Conservation (phyloP, 2,888 invertebrate species). For the Rapana venosa region DNA sequence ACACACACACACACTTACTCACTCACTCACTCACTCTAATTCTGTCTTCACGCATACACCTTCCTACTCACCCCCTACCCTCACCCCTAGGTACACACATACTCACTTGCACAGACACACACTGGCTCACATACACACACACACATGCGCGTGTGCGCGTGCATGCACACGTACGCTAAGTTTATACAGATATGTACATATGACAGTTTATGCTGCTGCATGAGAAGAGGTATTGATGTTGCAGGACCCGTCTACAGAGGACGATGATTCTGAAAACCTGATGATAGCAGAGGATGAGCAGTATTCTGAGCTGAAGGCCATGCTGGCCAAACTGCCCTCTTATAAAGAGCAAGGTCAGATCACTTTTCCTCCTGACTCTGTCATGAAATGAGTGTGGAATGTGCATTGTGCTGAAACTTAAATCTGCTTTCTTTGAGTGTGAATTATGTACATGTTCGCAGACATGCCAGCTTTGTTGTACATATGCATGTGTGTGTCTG, state of each 20-base stretch:
- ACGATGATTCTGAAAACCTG: constrained; percentile 32
- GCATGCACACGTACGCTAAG: background rate
- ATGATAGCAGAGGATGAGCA: constrained; percentile 46
- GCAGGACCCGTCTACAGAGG: constrained; percentile 38
- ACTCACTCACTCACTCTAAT: too few relatives aligned
- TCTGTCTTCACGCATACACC: too few relatives aligned
- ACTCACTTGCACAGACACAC: too few relatives aligned
- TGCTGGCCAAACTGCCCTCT: constrained; percentile 57
- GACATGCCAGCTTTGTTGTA: background rate
- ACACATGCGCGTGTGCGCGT: too few relatives aligned
- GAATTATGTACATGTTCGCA: background rate
- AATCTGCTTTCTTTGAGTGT: background rate
- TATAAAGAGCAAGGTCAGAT: constrained; percentile 51
- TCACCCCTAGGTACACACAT: too few relatives aligned
- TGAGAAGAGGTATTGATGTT: background rate
- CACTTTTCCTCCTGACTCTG: background rate
- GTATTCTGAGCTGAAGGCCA: constrained; percentile 59
- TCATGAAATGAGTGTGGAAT: too few relatives aligned
- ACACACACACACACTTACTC: too few relatives aligned
- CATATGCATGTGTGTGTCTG: too few relatives aligned
- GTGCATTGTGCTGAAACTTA: background rate
- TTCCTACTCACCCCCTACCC: too few relatives aligned
- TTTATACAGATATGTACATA: background rate
- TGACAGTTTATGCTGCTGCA: background rate
- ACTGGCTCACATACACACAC: background rate